A percentile compares a stretch with the other conserved stretches of the same genome.
Evolutionary conservation across 2,113 vertebrate species (phyloP).

Genomic region (Rostratula benghalensis): DNA sequence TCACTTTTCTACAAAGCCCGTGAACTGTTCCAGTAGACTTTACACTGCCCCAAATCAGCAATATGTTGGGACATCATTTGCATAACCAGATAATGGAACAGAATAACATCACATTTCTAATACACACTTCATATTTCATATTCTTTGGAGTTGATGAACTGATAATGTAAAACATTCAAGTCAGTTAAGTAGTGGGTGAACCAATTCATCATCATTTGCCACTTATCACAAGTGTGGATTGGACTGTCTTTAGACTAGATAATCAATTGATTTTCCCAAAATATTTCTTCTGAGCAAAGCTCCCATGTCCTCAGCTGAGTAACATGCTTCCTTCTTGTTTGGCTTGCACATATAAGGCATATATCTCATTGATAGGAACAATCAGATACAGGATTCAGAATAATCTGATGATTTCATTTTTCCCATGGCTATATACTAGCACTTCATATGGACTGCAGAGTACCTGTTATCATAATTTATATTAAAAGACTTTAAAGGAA

Average conservation of each 20-base stretch:
- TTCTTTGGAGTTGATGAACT: neutral
- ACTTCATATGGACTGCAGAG: neutral
- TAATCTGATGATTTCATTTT: neutral
- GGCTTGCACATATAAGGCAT: neutral
- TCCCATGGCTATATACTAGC: neutral
- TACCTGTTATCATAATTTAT: neutral
- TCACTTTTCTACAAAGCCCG: neutral
- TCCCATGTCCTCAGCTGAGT: neutral
- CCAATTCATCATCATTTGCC: neutral
- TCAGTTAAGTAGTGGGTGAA: neutral
- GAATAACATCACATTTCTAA: neutral
- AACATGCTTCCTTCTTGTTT: neutral
- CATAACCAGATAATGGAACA: neutral
- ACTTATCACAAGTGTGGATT: neutral
- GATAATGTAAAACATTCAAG: neutral
- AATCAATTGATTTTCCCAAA: neutral
- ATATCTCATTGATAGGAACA: slow-evolving; percentile 1
- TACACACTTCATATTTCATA: neutral
- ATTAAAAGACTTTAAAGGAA: neutral
- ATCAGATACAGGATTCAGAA: neutral
- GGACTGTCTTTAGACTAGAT: neutral
- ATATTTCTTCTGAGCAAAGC: neutral
- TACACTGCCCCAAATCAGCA: neutral
- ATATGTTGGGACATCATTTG: neutral
- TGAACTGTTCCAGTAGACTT: neutral